Base-by-base conservation (phyloP, 2,888 invertebrate species). In the Barypeithes pellucidus region DNA sequence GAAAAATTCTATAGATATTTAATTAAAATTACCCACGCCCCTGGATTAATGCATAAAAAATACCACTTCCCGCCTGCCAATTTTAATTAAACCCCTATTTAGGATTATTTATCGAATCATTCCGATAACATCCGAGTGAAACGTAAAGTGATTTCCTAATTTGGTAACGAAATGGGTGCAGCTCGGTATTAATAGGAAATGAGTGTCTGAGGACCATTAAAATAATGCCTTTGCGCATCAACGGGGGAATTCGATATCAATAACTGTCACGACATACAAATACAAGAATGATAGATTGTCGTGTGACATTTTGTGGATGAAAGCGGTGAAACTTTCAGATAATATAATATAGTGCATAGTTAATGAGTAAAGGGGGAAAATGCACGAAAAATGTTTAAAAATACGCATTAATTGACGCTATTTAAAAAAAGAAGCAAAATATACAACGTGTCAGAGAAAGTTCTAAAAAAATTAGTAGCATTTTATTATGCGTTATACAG, bases 141-240 rank as follows among this genome's bases (percentile, higher is more conserved):
- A 60, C 59, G 68, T 36, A 60, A 68, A 68, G 60, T 61, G 60
- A 61, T 60, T 68, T 60, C 24, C 61, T 68, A 61, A 68, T 36
- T 29, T 61, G 61, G 18, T 50, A 68, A 61, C 68, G 39, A 39
- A 61, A 45, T 60, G 60, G 41, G 39, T 54, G 54, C 14, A 33
- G 36, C 18, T 33, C 14, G 54, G 36, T 33, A 61, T 68, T 68
- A 68, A 68, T 68, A 61, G 50, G 61, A 68, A 57, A 50, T 57
- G 68, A 61, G 68, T 68, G 61, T 68, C 68, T 61, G 61, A 68
- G 68, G 52, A 47, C 61, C 68, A 68, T 61, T 61, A 68, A 68
- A 68, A 68, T 68, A 68, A 68, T 68, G 68, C 68, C 50, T 47
- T 45, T 68, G 47, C 52, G 33, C 33, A 68, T 68, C 61, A 50